A percentile compares a stretch with the other conserved stretches of the same genome.
These are phyloP conservation scores for Prunella himalayana DNA, from an alignment of 2,113 vertebrate genomes.

Conservation along the genomic window DNA sequence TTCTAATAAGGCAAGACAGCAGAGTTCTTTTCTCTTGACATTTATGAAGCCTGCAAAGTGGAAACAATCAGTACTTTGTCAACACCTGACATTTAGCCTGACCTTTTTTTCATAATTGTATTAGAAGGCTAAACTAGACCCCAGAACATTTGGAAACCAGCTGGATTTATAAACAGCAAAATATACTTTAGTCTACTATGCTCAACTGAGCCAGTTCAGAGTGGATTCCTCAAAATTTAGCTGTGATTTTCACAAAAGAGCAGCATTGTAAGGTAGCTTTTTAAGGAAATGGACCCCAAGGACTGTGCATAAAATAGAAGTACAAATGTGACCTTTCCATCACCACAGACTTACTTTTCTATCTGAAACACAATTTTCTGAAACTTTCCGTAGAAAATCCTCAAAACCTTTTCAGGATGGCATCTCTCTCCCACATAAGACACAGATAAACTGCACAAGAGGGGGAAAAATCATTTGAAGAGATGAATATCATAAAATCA, in stretches of 20 bases:
- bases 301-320: neutral
- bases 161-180: constrained; percentile 50
- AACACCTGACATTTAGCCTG: constrained; percentile 65
- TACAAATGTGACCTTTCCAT: neutral
- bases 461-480: neutral
- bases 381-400: neutral
- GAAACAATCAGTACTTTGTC: constrained; percentile 69
- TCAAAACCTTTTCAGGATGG: neutral
- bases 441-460: neutral
- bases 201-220: neutral
- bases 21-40: constrained; percentile 64
- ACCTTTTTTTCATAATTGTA: constrained; percentile 64
- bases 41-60: constrained; percentile 67
- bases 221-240: neutral
- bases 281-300: neutral
- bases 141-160: constrained; percentile 64
- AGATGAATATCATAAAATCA: too few species aligned
- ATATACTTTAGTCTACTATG: neutral
- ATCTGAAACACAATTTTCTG: neutral
- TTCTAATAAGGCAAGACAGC: constrained; percentile 65
- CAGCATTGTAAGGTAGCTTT: neutral
- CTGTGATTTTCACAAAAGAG: neutral
- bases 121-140: constrained; percentile 54
- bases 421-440: neutral
- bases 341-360: neutral